phyloP scores from a whole-genome alignment of 2,113 vertebrate species.

The Agapornis roseicollis region DNA sequence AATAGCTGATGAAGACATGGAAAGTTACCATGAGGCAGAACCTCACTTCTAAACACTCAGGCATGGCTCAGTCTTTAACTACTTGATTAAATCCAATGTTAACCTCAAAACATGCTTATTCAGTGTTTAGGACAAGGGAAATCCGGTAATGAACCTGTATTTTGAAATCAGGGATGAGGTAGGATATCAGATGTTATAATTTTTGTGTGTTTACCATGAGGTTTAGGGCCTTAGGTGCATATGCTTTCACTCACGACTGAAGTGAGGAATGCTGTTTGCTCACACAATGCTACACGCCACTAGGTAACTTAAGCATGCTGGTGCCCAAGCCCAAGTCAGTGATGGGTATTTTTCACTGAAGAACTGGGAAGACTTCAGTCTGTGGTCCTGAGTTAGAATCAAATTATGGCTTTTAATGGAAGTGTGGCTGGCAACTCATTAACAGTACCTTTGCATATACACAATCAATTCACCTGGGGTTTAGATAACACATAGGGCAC shows the following conservation, averaged over 20 bases:
- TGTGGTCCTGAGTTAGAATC: neutral
- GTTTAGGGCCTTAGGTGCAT: neutral
- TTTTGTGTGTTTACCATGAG: neutral
- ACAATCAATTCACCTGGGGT: neutral
- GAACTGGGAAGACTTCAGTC: neutral
- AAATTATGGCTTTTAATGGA: neutral
- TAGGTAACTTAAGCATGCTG: neutral
- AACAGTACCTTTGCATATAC: neutral
- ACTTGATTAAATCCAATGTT: neutral
- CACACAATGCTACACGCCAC: neutral
- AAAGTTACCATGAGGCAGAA: neutral
- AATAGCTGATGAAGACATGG: neutral
- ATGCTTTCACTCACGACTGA: neutral
- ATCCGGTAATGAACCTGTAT: neutral
- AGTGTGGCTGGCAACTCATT: neutral
- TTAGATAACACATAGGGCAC: neutral
- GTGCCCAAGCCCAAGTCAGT: neutral
- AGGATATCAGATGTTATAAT: neutral
- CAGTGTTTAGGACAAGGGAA: neutral
- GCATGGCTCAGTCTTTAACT: neutral
- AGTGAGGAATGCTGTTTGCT: neutral
- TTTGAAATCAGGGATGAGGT: neutral
- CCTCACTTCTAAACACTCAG: neutral
- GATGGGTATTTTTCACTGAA: neutral
- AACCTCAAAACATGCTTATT: neutral